These are phyloP conservation scores for Bryconaethiops microstoma DNA, from an alignment of 2,797 vertebrate species.

Conservation along the genomic window DNA sequence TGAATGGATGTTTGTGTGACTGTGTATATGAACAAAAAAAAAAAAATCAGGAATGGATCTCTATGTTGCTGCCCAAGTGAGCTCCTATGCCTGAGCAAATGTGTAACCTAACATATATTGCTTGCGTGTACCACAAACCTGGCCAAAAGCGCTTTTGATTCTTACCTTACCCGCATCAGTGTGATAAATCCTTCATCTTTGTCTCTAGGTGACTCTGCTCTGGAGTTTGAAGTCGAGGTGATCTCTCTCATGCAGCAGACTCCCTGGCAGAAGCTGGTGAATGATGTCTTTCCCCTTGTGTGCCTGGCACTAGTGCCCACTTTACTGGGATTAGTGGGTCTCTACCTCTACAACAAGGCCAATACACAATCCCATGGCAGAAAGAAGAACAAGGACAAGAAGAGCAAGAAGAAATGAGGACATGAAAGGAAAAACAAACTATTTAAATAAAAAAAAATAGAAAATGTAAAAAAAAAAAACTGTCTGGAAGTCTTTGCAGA, in stretches of 20 bases:
- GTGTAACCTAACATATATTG: background rate
- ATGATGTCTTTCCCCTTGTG: slow-evolving; percentile 84
- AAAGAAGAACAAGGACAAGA: slow-evolving; percentile 95
- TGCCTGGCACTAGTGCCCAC: slow-evolving; percentile 89
- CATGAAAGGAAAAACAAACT: slow-evolving; percentile 58
- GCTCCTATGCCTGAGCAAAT: too few species aligned
- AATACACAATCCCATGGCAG: slow-evolving; percentile 81
- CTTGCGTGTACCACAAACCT: background rate
- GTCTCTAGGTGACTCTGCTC: slow-evolving; percentile 82
- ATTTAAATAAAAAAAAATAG: slow-evolving; percentile 75
- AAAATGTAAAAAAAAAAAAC: slow-evolving; percentile 6
- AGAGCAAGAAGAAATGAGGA: slow-evolving; percentile 94
- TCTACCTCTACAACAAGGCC: slow-evolving; percentile 92
- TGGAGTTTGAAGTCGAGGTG: slow-evolving; percentile 94
- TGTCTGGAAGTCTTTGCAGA: slow-evolving; percentile 48
- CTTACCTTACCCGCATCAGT: background rate
- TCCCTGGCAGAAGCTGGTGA: slow-evolving; percentile 89
- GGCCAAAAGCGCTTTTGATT: too few species aligned
- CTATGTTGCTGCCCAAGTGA: too few species aligned
- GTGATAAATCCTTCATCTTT: background rate
- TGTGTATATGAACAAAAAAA: too few species aligned
- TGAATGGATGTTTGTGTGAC: too few species aligned
- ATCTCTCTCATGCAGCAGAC: slow-evolving; percentile 84
- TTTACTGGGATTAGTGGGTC: slow-evolving; percentile 88
- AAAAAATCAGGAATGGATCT: too few species aligned